Evolutionary conservation across 2,888 invertebrate genomes (phyloP).

Genomic region (Suillia variegata): DNA sequence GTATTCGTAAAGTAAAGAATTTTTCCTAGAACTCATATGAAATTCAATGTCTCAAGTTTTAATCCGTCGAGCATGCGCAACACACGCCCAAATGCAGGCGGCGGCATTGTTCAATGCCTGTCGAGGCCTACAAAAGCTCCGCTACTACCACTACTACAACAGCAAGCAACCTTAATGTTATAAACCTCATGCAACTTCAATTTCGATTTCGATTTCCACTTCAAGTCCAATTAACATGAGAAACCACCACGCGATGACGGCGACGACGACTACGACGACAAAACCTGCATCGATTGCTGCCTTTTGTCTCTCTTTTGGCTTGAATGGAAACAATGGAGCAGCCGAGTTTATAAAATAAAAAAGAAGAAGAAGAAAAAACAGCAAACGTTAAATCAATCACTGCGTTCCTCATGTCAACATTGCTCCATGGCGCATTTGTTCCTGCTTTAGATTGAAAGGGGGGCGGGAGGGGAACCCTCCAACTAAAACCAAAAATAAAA

Average conservation of each 20-base stretch:
- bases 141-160: no score
- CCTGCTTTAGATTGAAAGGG: no score
- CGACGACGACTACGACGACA: no score
- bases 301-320: background rate
- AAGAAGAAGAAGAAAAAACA: no score
- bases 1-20: no score
- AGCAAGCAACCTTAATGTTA: no score
- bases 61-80: background rate
- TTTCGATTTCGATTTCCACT: background rate
- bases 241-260: no score
- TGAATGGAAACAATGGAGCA: background rate
- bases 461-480: no score
- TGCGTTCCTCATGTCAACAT: constrained; percentile 45
- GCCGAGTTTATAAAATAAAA: background rate
- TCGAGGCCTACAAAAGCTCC: background rate
- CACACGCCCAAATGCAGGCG: background rate
- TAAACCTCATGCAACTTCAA: background rate
- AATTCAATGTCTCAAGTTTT: background rate
- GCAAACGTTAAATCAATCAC: constrained; percentile 50
- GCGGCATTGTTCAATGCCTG: background rate
- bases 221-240: background rate
- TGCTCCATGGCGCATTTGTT: constrained; percentile 5
- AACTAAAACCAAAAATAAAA: no score
- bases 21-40: background rate
- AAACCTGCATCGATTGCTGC: no score